A percentile compares a stretch with the other conserved stretches of the same genome.
These are phyloP conservation scores for Parnassius mnemosyne DNA, from an alignment of 2,888 invertebrate genomes.

Conservation along the genomic window DNA sequence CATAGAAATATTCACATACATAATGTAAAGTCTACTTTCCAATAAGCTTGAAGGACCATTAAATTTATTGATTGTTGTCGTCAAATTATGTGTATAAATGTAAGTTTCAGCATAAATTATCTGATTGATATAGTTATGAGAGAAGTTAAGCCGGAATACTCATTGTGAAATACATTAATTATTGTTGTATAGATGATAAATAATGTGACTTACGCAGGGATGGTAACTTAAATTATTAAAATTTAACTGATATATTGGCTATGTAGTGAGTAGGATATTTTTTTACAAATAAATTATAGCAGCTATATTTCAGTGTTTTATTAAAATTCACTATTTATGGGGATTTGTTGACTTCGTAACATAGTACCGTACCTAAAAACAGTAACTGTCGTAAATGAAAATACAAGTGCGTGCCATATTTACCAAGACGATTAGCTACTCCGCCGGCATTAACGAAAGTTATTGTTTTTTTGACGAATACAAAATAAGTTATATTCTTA, in stretches of 20 bases:
- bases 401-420: no score
- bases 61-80: conserved; percentile 60
- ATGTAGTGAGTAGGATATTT: conserved; percentile 86
- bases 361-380: no score
- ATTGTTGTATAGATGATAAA: conserved; percentile 80
- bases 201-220: conserved; percentile 82
- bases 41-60: conserved; percentile 70
- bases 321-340: neutral
- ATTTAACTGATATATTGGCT: conserved; percentile 83
- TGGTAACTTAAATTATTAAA: conserved; percentile 82
- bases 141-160: conserved; percentile 70
- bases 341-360: no score
- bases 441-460: no score
- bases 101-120: conserved; percentile 80
- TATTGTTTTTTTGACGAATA: no score
- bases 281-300: conserved; percentile 85
- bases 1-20: conserved; percentile 29
- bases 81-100: conserved; percentile 53
- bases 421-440: no score
- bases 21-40: conserved; percentile 52
- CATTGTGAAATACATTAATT: conserved; percentile 74
- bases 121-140: conserved; percentile 59
- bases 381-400: no score
- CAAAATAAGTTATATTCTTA: no score
- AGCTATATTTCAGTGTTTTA: conserved; percentile 58